Conservation (phyloP, 92 coral and sea anemone genomes). For the Parazoanthus swiftii region DNA sequence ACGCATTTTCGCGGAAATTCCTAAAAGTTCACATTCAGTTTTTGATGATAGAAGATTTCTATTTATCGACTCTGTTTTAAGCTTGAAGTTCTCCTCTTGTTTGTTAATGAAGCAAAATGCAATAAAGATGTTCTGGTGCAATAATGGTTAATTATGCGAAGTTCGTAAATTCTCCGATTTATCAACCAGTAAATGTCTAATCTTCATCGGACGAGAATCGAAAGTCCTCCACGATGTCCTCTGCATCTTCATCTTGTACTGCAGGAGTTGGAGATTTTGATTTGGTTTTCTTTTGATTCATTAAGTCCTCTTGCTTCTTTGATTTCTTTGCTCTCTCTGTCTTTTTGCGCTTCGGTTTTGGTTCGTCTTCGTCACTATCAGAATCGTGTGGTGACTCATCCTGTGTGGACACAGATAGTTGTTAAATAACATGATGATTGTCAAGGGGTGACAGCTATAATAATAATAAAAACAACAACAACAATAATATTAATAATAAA, state of each 20-base stretch:
- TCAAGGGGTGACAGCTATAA: too few relatives aligned
- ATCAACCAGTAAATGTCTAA: neutral
- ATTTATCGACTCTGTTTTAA: too few relatives aligned
- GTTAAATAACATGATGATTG: neutral
- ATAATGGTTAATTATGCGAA: neutral
- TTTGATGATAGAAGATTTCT: too few relatives aligned
- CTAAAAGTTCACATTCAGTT: too few relatives aligned
- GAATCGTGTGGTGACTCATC: constrained; percentile 27
- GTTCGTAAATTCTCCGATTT: neutral
- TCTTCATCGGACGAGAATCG: constrained; percentile 89
- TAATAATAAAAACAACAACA: too few relatives aligned
- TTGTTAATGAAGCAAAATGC: too few relatives aligned
- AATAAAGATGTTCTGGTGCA: too few relatives aligned
- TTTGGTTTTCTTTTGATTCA: constrained; percentile 40
- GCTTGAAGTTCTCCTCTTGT: too few relatives aligned
- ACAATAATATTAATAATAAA: too few relatives aligned
- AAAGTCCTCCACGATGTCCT: constrained; percentile 89
- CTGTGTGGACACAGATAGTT: neutral
- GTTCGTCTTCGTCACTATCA: constrained; percentile 55
- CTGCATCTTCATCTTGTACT: constrained; percentile 46
- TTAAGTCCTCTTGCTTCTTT: constrained; percentile 47
- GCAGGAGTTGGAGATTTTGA: constrained; percentile 7
- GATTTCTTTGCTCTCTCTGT: constrained; percentile 37
- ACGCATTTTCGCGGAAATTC: too few relatives aligned
- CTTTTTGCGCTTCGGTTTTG: constrained; percentile 53